Base-by-base conservation (phyloP, 2,888 invertebrate species). In the Mythimna pallens region DNA sequence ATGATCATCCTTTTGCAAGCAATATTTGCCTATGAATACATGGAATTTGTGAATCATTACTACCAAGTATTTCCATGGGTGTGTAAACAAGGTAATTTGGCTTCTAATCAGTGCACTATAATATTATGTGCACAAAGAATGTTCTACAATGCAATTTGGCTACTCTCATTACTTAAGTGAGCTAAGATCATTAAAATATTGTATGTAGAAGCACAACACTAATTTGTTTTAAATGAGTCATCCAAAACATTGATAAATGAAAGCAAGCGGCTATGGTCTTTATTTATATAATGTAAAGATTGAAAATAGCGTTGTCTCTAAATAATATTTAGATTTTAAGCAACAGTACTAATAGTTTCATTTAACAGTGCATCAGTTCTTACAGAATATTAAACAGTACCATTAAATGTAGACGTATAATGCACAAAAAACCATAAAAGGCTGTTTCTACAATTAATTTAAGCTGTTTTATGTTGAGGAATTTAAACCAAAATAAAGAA, bases 211-310 rank as follows among this genome's bases (percentile, higher is more conserved):
- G 57, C 52, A 59, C 20, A 55, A 55, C 40, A 55, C 40, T 12
- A 20, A 52, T 54, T 75, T 63, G 40, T 63, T 78, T 58, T 54
- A 4, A 66, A 43, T 14, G 10, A 59, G 34, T 70, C 62, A 80
- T 30, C 10, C 36, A 30, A 67, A n/a, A 40, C 47, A 12, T 25
- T 72, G 65, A 74, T 47, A 55, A 79, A 61, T 52, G 12, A 30
- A 30, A 54, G 52, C 68, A 74, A 43, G 52, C 30, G 0, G 25
- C 20, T 74, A 65, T 69, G 17, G 17, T 25, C 54, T 76, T 62
- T 50, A 55, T 65, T 43, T 36, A 12, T 7, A 47, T 34, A 0
- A 0, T 0, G 0, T 4, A 22, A 63, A 63, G 20, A 30, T 25
- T 58, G 12, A 57, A 50, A 62, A 65, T 65, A n/a, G 20, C 2